Percentiles rank a stretch among this genome's conserved stretches.
Evolutionary conservation across 2,797 vertebrate species (phyloP).

Genomic region (Pempheris klunzingeri): DNA sequence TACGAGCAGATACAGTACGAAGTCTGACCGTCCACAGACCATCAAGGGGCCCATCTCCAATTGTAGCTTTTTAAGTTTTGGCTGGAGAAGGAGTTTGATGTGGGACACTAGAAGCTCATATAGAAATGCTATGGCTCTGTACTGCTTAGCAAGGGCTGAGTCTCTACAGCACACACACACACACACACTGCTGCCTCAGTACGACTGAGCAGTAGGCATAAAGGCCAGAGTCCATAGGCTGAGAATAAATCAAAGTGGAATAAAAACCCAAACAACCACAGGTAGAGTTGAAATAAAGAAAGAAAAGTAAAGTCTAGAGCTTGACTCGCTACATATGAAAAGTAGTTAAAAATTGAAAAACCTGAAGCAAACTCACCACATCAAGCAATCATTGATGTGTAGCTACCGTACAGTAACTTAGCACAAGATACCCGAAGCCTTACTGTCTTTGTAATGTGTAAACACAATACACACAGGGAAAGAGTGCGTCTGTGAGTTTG

Average conservation of each 20-base stretch:
- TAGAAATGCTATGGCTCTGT: not conserved
- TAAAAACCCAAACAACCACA: slow-evolving; percentile 24
- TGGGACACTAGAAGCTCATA: not conserved
- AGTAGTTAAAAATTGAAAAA: slow-evolving; percentile 26
- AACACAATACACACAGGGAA: slow-evolving; percentile 23
- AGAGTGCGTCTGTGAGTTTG: not conserved
- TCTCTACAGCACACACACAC: slow-evolving; percentile 2
- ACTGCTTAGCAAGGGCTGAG: slow-evolving; percentile 2
- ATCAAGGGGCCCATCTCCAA: not conserved
- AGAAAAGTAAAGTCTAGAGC: slow-evolving; percentile 25
- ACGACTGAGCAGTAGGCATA: slow-evolving; percentile 1
- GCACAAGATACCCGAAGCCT: not conserved
- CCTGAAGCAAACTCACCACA: slow-evolving; percentile 17
- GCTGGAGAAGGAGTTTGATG: not conserved
- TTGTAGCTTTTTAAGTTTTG: too few species aligned
- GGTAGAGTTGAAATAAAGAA: slow-evolving; percentile 1
- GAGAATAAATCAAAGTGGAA: slow-evolving; percentile 37
- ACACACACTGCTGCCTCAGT: not conserved
- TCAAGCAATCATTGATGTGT: slow-evolving; percentile 40
- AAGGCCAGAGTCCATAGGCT: slow-evolving; percentile 14
- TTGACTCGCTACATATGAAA: slow-evolving; percentile 1
- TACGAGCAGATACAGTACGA: not conserved
- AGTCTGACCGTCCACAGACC: not conserved
- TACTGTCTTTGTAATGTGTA: slow-evolving; percentile 28
- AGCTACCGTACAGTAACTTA: slow-evolving; percentile 22